Evolutionary conservation across 2,888 invertebrate genomes (phyloP).

Genomic region (Dascillus cervinus): DNA sequence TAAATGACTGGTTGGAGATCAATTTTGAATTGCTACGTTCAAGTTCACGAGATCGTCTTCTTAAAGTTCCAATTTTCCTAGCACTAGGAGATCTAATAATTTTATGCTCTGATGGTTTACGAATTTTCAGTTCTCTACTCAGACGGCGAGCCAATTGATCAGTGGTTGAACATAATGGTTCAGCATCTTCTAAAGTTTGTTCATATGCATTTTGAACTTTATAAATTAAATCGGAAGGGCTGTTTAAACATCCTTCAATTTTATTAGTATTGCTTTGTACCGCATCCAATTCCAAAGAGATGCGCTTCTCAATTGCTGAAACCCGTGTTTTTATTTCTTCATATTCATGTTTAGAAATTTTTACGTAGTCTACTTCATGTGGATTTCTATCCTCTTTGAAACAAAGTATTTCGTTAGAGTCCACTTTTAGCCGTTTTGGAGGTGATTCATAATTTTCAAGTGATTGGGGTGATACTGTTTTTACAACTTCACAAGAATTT

Average conservation of each 20-base stretch:
- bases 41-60: constrained; percentile 61
- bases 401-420: neutral
- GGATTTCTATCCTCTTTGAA: neutral
- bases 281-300: constrained; percentile 58
- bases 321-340: constrained; percentile 71
- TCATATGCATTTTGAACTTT: constrained; percentile 67
- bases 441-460: neutral
- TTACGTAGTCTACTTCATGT: constrained; percentile 51
- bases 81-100: constrained; percentile 74
- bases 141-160: constrained; percentile 64
- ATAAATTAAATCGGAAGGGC: constrained; percentile 43
- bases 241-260: neutral
- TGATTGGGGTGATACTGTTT: constrained; percentile 29
- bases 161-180: constrained; percentile 55
- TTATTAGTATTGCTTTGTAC: constrained; percentile 19
- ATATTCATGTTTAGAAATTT: constrained; percentile 67
- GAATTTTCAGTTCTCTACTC: constrained; percentile 66
- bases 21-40: constrained; percentile 41
- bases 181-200: constrained; percentile 63
- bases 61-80: constrained; percentile 68
- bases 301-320: constrained; percentile 61
- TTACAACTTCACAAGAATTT: constrained; percentile 30
- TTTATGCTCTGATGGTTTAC: constrained; percentile 60
- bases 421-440: neutral
- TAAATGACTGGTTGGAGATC: constrained; percentile 59